Evolutionary conservation across 2,113 vertebrate genomes (phyloP), one percentile per base, ranked within the genome.

Genomic region (Halcyon senegalensis): DNA sequence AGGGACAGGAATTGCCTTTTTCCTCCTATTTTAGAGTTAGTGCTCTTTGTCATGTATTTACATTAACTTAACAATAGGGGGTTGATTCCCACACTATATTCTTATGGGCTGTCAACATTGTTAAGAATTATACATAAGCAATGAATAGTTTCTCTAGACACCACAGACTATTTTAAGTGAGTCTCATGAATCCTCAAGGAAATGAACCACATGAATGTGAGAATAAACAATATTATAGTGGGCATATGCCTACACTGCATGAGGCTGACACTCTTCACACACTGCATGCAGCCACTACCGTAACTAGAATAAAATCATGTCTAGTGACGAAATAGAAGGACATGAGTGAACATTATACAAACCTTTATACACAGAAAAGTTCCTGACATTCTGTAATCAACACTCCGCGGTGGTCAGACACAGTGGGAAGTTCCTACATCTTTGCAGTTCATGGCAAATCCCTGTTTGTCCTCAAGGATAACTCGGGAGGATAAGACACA

Each of bases 221-320:
- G 72, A 82, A 23, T 87, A 96, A 96, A 94, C 13, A 93, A 60
- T 21, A 78, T 90, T 78, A 33, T 39, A 43, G 5, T 66, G n/a
- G 53, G 70, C 63, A 53, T 94, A 86, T 53, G 84, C 63, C 35
- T 88, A 48, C 59, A 30, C 59, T 78, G 51, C 39, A 30, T 44
- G 78, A 94, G 67, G 74, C 46, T 95, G 55, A 84, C 2, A 28
- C 69, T 96, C 88, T 92, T 93, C 91, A 88, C 25, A n/a, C 84
- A 72, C 92, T 89, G 50, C 50, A 25, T 37, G 39, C 74, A 91
- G 55, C 37, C 89, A 87, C 89, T 87, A 76, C 39, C 4, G 1
- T 83, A 58, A 31, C 70, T 93, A 58, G 58, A 81, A 79, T 50
- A 89, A 97, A 95, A 95, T 87, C 18, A 14, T 44, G 80, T 46